These are phyloP conservation scores for Ochropleura plecta DNA, from an alignment of 2,888 invertebrate genomes.

Conservation along the genomic window DNA sequence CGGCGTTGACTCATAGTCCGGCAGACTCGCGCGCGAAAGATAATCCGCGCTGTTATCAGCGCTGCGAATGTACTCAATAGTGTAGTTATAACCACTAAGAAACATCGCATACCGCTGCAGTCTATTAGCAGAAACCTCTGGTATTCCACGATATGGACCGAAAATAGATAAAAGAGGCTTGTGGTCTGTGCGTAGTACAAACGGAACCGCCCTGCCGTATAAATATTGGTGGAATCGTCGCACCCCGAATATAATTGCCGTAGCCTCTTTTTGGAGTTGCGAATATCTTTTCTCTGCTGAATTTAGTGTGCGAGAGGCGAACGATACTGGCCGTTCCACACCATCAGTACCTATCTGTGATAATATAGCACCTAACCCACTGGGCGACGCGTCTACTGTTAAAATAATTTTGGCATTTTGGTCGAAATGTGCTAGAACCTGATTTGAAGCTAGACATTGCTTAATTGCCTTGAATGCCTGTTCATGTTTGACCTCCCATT, in stretches of 20 bases:
- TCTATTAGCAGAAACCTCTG: no score
- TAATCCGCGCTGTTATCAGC: background rate
- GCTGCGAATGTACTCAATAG: background rate
- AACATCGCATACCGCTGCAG: background rate
- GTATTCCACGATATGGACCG: background rate
- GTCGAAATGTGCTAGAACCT: no score
- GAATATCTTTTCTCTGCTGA: background rate
- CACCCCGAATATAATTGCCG: background rate
- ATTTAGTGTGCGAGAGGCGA: background rate
- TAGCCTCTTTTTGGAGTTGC: background rate
- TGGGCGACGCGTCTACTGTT: no score
- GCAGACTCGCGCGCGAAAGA: background rate
- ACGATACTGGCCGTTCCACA: background rate
- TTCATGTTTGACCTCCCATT: no score
- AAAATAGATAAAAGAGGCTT: background rate
- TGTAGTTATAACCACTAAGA: background rate
- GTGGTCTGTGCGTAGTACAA: background rate
- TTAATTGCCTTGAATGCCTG: no score
- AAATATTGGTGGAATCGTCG: background rate
- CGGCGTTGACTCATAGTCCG: background rate
- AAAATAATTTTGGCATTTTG: no score
- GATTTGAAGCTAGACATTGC: no score
- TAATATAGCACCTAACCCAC: background rate
- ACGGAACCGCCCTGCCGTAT: background rate
- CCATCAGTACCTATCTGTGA: background rate